Evolutionary conservation across 2,113 vertebrate species (phyloP).

Genomic region (Chloropsis hardwickii): DNA sequence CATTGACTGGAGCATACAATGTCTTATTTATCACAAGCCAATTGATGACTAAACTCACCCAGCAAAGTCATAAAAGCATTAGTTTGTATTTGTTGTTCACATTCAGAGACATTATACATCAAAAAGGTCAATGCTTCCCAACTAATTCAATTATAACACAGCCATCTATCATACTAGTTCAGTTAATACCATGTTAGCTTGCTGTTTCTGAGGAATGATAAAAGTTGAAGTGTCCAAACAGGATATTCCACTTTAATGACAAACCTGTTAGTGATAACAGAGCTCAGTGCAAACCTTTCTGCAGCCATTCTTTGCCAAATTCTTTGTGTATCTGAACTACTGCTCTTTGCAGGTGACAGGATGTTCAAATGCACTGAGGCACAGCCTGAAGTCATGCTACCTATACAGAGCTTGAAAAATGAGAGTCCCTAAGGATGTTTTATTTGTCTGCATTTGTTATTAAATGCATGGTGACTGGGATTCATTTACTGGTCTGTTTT

Average conservation of each 20-base stretch:
- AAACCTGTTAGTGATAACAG: not conserved
- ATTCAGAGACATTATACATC: constrained; percentile 47
- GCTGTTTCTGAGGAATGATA: not conserved
- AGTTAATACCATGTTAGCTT: not conserved
- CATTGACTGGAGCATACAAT: not conserved
- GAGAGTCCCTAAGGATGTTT: not conserved
- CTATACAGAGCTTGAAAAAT: not conserved
- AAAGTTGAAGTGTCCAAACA: not conserved
- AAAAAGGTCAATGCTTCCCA: constrained; percentile 67
- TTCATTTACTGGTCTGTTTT: constrained; percentile 17
- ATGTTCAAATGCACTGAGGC: not conserved
- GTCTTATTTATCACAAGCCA: constrained; percentile 58
- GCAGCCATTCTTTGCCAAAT: not conserved
- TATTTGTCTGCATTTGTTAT: constrained; percentile 14
- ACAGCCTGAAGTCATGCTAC: not conserved
- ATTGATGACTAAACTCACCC: constrained; percentile 46
- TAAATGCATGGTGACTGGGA: not conserved
- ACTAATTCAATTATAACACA: constrained; percentile 66
- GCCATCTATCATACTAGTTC: constrained; percentile 48
- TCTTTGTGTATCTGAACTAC: not conserved
- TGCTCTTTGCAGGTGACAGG: not conserved
- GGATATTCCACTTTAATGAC: not conserved
- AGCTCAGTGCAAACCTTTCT: not conserved
- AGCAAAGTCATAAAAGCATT: constrained; percentile 59
- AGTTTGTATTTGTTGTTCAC: constrained; percentile 63